A percentile compares a stretch with the other conserved stretches of the same genome.
phyloP scores from a whole-genome alignment of 1,140 invertebrate genomes.

The Drosophila oshimai region DNA sequence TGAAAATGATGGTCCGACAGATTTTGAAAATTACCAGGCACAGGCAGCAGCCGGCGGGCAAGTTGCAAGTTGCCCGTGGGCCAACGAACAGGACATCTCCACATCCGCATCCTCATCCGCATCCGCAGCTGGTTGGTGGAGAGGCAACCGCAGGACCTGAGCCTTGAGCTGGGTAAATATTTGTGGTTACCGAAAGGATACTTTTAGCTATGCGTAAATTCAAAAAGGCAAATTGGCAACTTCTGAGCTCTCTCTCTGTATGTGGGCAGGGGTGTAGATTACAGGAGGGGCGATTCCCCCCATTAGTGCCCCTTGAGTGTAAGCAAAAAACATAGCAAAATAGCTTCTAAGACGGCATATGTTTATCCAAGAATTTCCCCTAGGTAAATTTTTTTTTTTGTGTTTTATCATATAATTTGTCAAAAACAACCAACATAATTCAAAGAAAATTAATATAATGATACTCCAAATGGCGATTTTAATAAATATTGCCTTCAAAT shows the following conservation, averaged over 20 bases:
- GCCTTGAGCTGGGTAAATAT: conserved; percentile 81
- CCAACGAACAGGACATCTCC: conserved; percentile 26
- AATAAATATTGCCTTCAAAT: too few species aligned
- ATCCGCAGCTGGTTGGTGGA: conserved; percentile 6
- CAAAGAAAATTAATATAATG: too few species aligned
- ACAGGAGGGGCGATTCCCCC: too few species aligned
- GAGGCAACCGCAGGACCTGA: conserved; percentile 77
- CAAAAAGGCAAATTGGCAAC: conserved; percentile 82
- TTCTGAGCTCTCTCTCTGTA: conserved; percentile 37
- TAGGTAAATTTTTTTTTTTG: too few species aligned
- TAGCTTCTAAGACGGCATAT: too few species aligned
- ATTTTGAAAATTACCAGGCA: conserved; percentile 69
- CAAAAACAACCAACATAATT: too few species aligned
- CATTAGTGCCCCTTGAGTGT: too few species aligned
- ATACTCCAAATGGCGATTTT: too few species aligned
- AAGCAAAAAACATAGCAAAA: too few species aligned
- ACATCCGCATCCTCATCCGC: conserved; percentile 40
- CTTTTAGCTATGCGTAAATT: conserved; percentile 80
- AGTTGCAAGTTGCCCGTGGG: conserved; percentile 11
- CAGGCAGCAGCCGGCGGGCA: conserved; percentile 4
- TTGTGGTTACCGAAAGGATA: conserved; percentile 81
- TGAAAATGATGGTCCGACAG: conserved; percentile 80
- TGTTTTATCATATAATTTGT: too few species aligned
- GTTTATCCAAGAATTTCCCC: too few species aligned
- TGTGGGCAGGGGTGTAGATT: neutral